Evolutionary conservation across 2,113 vertebrate species (phyloP).

Genomic region (Isurus oxyrinchus): DNA sequence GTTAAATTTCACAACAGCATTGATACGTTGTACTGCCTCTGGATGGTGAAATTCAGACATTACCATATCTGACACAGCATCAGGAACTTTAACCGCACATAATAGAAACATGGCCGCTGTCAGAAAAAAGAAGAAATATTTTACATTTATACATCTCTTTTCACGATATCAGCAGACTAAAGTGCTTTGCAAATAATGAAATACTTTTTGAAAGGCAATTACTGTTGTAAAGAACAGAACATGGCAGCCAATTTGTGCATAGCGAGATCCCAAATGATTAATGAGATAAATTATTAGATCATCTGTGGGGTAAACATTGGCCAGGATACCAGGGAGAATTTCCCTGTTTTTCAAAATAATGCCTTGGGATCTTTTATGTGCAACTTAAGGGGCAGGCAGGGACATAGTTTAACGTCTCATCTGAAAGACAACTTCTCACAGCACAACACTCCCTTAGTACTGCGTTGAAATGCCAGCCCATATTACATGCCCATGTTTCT

Average conservation of each 20-base stretch:
- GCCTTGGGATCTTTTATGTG: not conserved
- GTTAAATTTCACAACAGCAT: slow-evolving; percentile 91
- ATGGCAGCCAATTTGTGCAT: not conserved
- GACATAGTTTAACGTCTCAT: not conserved
- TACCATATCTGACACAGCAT: slow-evolving; percentile 92
- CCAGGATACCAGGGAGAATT: not conserved
- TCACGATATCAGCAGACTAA: not conserved
- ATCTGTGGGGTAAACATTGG: not conserved
- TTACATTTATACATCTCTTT: not conserved
- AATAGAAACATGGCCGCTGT: slow-evolving; percentile 96
- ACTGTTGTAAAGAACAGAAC: not conserved
- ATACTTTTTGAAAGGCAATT: not conserved
- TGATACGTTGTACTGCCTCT: slow-evolving; percentile 87
- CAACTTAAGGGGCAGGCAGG: too few relatives aligned
- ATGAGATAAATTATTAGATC: not conserved
- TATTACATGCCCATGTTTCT: not conserved
- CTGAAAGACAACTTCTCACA: not conserved
- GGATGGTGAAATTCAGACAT: slow-evolving; percentile 95
- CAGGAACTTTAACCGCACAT: slow-evolving; percentile 93
- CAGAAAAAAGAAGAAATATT: slow-evolving; percentile 13
- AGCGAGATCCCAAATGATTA: not conserved
- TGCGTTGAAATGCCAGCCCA: not conserved
- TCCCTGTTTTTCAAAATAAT: not conserved
- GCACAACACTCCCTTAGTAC: not conserved
- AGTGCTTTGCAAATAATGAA: not conserved